Evolutionary conservation across 2,797 vertebrate genomes (phyloP), one percentile per base, ranked within the genome.

Genomic region (Sternotherus odoratus): DNA sequence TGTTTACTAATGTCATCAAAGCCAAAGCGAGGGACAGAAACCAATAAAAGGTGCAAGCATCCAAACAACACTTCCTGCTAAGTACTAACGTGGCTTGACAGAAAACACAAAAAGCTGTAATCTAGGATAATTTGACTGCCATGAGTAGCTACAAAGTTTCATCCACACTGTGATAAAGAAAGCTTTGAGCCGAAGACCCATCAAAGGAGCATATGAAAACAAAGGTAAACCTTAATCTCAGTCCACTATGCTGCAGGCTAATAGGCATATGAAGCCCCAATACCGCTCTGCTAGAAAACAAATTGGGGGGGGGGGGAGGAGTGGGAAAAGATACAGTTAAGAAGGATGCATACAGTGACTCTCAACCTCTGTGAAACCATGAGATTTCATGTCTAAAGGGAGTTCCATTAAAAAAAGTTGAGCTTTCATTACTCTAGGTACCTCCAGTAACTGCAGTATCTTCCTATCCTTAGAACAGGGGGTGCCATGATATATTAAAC

Each of bases 121-220:
- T 75, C 77, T 87, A 75, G 91, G 94, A 77, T 77, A 84, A 92
- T 53, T n/a, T 46, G 78, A 72, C 0, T 0, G 69, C 19, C 77
- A 90, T 87, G 60, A 1, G 49, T 3, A 84, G 63, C 39, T 91
- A 90, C 46, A 79, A 89, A 89, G 83, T 51, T 69, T 60, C 79
- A 85, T 16, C 28, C 33, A 79, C 80, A 75, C 53, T 63, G 19
- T 36, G 39, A 63, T 12, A 63, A 88, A 88, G 63, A 36, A 78
- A 89, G 39, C 7, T 90, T 11, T 7, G 82, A 48, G 26, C 23
- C 79, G 24, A 5, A 24, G 49, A 91, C n/a, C 56, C 56, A 10
- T 10, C 87, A 12, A 43, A 36, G 28, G 26, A 79, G 9, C 2
- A 8, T 8, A 66, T 66, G 60, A 91, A 85, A 79, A 16, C 28